These are phyloP conservation scores for Anisognathus igniventris DNA, from an alignment of 2,797 vertebrate species.

Conservation along the genomic window DNA sequence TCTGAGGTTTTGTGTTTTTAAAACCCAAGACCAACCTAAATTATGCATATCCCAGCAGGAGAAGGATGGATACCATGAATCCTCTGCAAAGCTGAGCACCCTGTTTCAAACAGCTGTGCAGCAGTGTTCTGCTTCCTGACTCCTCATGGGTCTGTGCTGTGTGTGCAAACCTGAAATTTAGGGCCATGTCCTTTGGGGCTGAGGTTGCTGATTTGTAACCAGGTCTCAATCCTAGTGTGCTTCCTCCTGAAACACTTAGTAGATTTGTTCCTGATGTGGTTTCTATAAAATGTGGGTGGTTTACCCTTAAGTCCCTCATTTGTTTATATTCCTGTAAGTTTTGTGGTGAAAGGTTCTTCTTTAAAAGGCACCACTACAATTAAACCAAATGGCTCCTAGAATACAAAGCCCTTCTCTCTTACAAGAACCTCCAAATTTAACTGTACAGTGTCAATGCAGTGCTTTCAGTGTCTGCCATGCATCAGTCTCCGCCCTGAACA, in stretches of 20 bases:
- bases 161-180: neutral
- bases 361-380: neutral
- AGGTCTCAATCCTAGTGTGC: neutral
- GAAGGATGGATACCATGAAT: neutral
- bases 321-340: neutral
- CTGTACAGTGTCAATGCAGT: neutral
- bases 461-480: neutral
- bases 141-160: neutral
- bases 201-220: neutral
- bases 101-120: neutral
- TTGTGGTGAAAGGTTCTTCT: neutral
- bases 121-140: neutral
- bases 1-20: neutral
- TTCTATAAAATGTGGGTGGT: neutral
- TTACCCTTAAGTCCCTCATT: neutral
- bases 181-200: neutral
- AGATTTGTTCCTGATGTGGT: neutral
- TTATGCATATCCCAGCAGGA: neutral
- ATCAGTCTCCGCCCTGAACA: neutral
- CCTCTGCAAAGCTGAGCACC: neutral
- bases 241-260: neutral
- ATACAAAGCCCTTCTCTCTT: neutral
- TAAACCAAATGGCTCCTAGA: neutral
- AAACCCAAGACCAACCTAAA: neutral
- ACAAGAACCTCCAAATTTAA: neutral